Percentiles rank a stretch among this genome's conserved stretches.
Conservation (phyloP, 2,888 invertebrate species). For the Pristionchus arcanus region DNA sequence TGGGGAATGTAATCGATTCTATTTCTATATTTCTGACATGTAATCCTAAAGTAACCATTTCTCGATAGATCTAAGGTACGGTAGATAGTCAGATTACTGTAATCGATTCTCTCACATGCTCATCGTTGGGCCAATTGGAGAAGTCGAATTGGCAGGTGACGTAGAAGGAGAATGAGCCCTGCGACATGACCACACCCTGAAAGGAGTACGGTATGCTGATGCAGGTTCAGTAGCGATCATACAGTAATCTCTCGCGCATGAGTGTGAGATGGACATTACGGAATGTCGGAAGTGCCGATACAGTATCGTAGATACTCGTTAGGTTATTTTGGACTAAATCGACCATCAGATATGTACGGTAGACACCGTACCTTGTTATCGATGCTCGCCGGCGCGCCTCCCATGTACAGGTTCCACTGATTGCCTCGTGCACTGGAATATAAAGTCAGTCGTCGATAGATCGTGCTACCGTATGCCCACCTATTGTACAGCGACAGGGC, state of each 20-base stretch:
- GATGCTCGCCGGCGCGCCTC: slow-evolving; percentile 73
- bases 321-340: neutral
- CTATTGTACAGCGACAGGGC: slow-evolving; percentile 77
- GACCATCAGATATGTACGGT: too few species aligned
- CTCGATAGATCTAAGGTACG: neutral
- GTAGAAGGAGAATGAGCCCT: slow-evolving; percentile 75
- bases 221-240: too few species aligned
- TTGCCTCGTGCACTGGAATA: slow-evolving; percentile 73
- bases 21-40: too few species aligned
- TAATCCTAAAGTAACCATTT: neutral
- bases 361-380: slow-evolving; percentile 61
- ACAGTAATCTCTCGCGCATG: neutral
- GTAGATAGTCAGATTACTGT: neutral
- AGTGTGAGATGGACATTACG: neutral
- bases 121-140: slow-evolving; percentile 74
- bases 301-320: neutral
- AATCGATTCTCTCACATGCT: slow-evolving; percentile 63
- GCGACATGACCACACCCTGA: slow-evolving; percentile 65
- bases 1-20: neutral
- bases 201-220: neutral
- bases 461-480: slow-evolving; percentile 51
- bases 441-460: neutral
- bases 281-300: neutral
- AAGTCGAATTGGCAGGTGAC: slow-evolving; percentile 79
- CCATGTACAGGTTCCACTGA: slow-evolving; percentile 76